phyloP scores from a whole-genome alignment of 2,797 vertebrate species.

The Neosalanx taihuensis region DNA sequence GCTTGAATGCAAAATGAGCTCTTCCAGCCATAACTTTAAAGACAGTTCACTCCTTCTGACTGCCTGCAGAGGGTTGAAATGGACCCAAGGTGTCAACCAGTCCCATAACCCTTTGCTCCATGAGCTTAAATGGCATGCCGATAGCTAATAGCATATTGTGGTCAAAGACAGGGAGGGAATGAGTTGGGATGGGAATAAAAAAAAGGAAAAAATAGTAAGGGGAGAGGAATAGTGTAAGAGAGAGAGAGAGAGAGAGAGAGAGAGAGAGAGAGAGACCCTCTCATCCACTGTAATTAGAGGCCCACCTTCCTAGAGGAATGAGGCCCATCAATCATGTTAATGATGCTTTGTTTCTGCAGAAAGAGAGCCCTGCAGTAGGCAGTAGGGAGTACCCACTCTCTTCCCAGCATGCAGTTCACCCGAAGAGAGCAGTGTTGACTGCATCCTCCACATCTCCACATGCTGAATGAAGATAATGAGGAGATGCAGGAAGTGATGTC shows the following conservation, averaged over 20 bases:
- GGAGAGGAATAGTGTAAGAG: background rate
- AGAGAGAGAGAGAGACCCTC: background rate
- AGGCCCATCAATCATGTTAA: slow-evolving; percentile 10
- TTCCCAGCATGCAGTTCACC: background rate
- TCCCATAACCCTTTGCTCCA: slow-evolving; percentile 38
- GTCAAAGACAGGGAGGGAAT: slow-evolving; percentile 4
- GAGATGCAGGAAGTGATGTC: background rate
- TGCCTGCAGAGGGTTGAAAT: slow-evolving; percentile 25
- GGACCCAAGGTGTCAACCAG: slow-evolving; percentile 35
- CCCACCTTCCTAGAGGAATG: slow-evolving; percentile 1
- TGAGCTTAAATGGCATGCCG: slow-evolving; percentile 31
- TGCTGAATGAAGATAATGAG: background rate
- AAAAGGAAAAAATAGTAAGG: too few species aligned
- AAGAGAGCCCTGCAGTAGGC: slow-evolving; percentile 1
- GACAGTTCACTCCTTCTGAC: slow-evolving; percentile 45
- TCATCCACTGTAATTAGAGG: background rate
- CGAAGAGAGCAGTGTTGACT: background rate
- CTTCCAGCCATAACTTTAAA: slow-evolving; percentile 53
- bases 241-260: background rate
- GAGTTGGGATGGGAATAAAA: background rate
- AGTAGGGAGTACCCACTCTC: background rate
- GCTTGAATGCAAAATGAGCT: slow-evolving; percentile 65
- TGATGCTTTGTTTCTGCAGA: background rate
- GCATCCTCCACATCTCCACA: background rate
- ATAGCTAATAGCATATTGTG: slow-evolving; percentile 1